phyloP scores from a whole-genome alignment of 2,797 vertebrate genomes.

The Anableps anableps region DNA sequence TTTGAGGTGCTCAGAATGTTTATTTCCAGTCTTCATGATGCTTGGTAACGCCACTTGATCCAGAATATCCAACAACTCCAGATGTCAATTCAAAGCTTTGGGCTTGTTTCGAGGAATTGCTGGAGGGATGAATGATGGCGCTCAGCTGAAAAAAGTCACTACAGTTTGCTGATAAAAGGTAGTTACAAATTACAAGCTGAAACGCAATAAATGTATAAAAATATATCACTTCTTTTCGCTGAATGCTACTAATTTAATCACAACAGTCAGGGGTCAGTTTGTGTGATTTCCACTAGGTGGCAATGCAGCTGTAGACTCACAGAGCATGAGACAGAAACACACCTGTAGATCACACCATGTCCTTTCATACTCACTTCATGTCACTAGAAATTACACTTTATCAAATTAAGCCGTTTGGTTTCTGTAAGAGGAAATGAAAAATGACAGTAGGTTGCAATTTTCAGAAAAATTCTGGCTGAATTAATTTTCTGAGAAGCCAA shows the following conservation, averaged over 20 bases:
- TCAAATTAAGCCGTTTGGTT: conserved; percentile 12
- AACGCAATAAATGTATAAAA: neutral
- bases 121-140: conserved; percentile 20
- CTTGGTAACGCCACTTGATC: conserved; percentile 26
- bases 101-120: conserved; percentile 38
- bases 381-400: conserved; percentile 16
- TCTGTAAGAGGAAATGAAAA: neutral
- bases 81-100: conserved; percentile 55
- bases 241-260: conserved; percentile 7
- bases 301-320: conserved; percentile 71
- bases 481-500: neutral
- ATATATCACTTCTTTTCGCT: neutral
- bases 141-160: conserved; percentile 30
- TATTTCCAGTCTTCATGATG: conserved; percentile 35
- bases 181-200: conserved; percentile 8
- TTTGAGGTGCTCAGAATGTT: conserved; percentile 30
- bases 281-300: conserved; percentile 75
- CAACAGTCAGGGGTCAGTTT: conserved; percentile 33
- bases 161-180: conserved; percentile 26
- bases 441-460: neutral
- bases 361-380: conserved; percentile 50
- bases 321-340: conserved; percentile 38
- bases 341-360: conserved; percentile 65
- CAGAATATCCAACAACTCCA: conserved; percentile 52
- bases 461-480: neutral